phyloP scores from a whole-genome alignment of 1,140 invertebrate species.

The Brachionus koreanus region DNA sequence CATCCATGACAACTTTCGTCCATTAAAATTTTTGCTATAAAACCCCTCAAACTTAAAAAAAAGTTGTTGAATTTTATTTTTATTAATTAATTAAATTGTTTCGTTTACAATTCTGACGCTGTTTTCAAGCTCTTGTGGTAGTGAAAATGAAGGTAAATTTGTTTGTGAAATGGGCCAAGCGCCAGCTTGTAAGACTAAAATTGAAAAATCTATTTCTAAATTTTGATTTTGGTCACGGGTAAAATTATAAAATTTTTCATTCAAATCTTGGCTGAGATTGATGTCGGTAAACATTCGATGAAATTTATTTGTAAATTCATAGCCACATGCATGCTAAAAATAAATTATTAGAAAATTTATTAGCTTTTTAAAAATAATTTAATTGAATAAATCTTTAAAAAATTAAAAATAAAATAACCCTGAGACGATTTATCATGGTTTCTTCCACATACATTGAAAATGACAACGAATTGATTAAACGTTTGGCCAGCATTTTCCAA shows the following conservation, averaged over 20 bases:
- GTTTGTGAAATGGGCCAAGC: slow-evolving; percentile 88
- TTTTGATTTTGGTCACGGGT: slow-evolving; percentile 65
- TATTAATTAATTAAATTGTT: not conserved
- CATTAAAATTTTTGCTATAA: slow-evolving; percentile 85
- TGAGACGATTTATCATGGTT: slow-evolving; percentile 93
- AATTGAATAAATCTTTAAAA: not conserved
- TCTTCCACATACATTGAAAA: slow-evolving; percentile 96
- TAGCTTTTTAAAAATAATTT: not conserved
- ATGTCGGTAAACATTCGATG: slow-evolving; percentile 98
- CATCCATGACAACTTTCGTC: slow-evolving; percentile 92
- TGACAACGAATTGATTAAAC: slow-evolving; percentile 86
- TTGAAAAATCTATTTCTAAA: slow-evolving; percentile 71
- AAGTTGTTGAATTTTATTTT: slow-evolving; percentile 45
- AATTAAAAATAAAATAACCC: slow-evolving; percentile 58
- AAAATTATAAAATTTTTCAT: slow-evolving; percentile 76
- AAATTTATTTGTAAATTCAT: slow-evolving; percentile 96
- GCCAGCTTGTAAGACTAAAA: slow-evolving; percentile 76
- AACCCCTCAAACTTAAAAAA: slow-evolving; percentile 88
- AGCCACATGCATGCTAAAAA: slow-evolving; percentile 85
- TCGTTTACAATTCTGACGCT: slow-evolving; percentile 76
- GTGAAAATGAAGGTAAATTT: slow-evolving; percentile 73
- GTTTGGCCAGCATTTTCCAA: slow-evolving; percentile 73
- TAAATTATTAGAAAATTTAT: slow-evolving; percentile 46
- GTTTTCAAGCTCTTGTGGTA: slow-evolving; percentile 82
- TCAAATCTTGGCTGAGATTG: slow-evolving; percentile 83